phyloP scores from a whole-genome alignment of 2,113 vertebrate species.

The Nannospalax galili region DNA sequence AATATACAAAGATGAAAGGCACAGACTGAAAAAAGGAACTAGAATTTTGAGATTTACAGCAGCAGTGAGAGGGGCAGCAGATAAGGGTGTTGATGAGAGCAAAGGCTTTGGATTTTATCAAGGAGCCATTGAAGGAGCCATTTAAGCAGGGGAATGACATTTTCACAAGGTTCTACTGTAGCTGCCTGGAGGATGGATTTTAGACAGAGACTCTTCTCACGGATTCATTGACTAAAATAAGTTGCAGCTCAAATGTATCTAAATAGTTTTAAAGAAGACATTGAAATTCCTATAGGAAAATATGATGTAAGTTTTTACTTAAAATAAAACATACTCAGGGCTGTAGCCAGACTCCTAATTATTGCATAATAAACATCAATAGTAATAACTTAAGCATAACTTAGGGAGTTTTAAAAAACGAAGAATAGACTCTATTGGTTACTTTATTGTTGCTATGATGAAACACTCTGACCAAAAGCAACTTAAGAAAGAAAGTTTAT shows the following conservation, averaged over 20 bases:
- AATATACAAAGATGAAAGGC: neutral
- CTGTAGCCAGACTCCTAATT: neutral
- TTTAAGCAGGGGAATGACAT: neutral
- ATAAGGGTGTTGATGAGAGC: neutral
- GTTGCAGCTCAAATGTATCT: neutral
- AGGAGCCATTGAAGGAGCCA: neutral
- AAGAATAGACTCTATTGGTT: neutral
- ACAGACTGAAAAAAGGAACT: neutral
- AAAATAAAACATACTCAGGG: neutral
- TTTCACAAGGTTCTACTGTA: neutral
- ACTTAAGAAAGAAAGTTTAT: neutral
- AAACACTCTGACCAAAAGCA: neutral
- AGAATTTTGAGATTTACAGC: neutral
- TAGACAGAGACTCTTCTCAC: neutral
- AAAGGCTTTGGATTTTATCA: neutral
- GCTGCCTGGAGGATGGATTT: neutral
- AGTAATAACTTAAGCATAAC: neutral
- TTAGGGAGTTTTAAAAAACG: neutral
- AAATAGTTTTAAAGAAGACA: slow-evolving; percentile 12
- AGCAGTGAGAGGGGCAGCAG: neutral
- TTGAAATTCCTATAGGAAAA: slow-evolving; percentile 3
- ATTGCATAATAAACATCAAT: neutral
- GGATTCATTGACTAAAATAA: neutral
- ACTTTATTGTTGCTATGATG: neutral
- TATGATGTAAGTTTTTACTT: neutral